phyloP scores from a whole-genome alignment of 2,113 vertebrate genomes.

The Platysteira castanea region DNA sequence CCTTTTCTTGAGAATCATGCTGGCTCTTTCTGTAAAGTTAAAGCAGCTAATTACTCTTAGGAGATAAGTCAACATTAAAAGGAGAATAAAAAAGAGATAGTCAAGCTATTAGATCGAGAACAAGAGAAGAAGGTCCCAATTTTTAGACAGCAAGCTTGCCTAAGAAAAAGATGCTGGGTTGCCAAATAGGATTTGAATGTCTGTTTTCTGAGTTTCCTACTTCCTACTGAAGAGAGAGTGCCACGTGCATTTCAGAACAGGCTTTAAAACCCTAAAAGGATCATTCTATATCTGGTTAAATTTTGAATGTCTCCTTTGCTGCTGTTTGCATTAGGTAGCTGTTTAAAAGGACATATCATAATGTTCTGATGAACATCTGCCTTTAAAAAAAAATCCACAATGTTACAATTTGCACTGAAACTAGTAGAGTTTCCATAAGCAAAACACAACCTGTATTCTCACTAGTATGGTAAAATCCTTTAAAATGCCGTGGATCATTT shows the following conservation, averaged over 20 bases:
- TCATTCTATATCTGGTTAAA: not conserved
- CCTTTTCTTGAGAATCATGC: not conserved
- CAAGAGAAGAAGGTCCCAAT: not conserved
- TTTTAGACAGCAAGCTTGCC: not conserved
- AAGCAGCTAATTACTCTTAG: not conserved
- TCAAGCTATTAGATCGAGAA: not conserved
- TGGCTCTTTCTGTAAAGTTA: not conserved
- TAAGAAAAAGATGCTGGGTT: not conserved
- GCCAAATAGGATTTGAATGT: not conserved
- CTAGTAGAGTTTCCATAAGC: not conserved
- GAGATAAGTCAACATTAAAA: not conserved
- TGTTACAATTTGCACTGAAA: not conserved
- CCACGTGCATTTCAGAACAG: not conserved
- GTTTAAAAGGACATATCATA: not conserved
- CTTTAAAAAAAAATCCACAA: not conserved
- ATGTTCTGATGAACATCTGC: not conserved
- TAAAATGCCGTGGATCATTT: not conserved
- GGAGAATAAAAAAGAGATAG: not conserved
- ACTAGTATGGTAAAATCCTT: not conserved
- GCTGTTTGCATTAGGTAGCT: not conserved
- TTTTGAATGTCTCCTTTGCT: not conserved
- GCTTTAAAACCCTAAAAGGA: not conserved
- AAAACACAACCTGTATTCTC: not conserved
- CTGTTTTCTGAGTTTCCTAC: not conserved
- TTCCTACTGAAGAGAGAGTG: not conserved